These are phyloP conservation scores for Oryzias dopingdopingensis DNA, from an alignment of 2,797 vertebrate species.

Conservation along the genomic window DNA sequence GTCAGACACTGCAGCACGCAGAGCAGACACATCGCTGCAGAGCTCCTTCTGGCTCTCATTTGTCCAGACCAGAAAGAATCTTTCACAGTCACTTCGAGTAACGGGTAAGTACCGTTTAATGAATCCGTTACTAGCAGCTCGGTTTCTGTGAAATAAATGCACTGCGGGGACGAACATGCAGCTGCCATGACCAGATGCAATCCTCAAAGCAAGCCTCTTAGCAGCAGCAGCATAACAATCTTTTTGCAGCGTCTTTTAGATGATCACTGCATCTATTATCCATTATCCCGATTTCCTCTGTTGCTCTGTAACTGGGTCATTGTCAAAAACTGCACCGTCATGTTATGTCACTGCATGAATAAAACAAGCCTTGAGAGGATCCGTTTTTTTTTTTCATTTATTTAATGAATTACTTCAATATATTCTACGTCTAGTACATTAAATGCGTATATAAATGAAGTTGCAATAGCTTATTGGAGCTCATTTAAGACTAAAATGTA, in stretches of 20 bases:
- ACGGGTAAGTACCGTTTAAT: slow-evolving; percentile 35
- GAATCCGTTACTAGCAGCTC: no score
- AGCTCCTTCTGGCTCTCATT: neutral
- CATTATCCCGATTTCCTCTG: slow-evolving; percentile 55
- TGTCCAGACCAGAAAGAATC: slow-evolving; percentile 13
- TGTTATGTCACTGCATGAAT: slow-evolving; percentile 36
- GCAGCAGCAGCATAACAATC: no score
- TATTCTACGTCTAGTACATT: neutral
- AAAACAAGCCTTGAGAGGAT: neutral
- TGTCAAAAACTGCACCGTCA: slow-evolving; percentile 51
- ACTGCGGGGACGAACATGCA: no score
- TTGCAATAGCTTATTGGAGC: slow-evolving; percentile 13
- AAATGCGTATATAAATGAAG: neutral
- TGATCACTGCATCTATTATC: slow-evolving; percentile 10
- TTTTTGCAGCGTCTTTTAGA: slow-evolving; percentile 13
- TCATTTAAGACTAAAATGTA: neutral
- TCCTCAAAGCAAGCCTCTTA: neutral
- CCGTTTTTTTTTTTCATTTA: neutral
- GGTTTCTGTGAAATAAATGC: no score
- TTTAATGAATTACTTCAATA: neutral
- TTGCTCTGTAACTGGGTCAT: slow-evolving; percentile 46
- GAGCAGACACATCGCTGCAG: neutral
- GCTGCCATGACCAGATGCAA: neutral
- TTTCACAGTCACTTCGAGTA: neutral
- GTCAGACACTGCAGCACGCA: slow-evolving; percentile 69